Evolutionary conservation across 2,888 invertebrate genomes (phyloP).

Genomic region (Orthosia gracilis): DNA sequence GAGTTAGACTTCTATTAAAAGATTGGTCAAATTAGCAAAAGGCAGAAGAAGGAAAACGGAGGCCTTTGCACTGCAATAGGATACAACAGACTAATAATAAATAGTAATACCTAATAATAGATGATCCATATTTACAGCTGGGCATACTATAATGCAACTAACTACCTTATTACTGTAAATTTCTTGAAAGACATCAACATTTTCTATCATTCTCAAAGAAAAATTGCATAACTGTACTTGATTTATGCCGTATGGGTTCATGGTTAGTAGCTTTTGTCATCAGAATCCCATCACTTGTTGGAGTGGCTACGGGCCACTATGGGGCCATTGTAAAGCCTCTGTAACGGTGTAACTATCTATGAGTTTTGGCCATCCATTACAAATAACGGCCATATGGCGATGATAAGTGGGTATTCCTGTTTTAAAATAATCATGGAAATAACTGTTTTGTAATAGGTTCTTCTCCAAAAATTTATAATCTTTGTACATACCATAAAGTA

Average conservation of each 20-base stretch:
- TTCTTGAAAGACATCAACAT: not conserved
- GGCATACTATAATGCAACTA: not conserved
- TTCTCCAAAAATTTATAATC: constrained; percentile 23
- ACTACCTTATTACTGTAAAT: not conserved
- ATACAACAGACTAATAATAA: too few relatives aligned
- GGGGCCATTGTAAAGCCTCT: constrained; percentile 34
- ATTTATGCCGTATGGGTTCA: constrained; percentile 21
- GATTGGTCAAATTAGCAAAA: too few relatives aligned
- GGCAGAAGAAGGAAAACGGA: too few relatives aligned
- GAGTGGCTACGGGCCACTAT: constrained; percentile 22
- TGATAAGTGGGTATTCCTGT: constrained; percentile 31
- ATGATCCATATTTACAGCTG: not conserved
- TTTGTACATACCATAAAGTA: not conserved
- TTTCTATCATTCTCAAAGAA: constrained; percentile 1
- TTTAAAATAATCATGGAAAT: constrained; percentile 33
- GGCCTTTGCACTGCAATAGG: too few relatives aligned
- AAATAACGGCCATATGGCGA: not conserved
- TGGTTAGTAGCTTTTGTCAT: constrained; percentile 38
- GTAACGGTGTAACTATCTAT: constrained; percentile 17
- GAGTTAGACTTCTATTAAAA: too few relatives aligned
- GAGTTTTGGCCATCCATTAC: constrained; percentile 8
- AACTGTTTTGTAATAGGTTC: constrained; percentile 19
- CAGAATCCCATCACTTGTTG: constrained; percentile 49
- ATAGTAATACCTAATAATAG: not conserved
- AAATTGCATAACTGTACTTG: constrained; percentile 39